These are phyloP conservation scores for Lasius platythorax DNA, from an alignment of 2,888 invertebrate species.

Conservation along the genomic window DNA sequence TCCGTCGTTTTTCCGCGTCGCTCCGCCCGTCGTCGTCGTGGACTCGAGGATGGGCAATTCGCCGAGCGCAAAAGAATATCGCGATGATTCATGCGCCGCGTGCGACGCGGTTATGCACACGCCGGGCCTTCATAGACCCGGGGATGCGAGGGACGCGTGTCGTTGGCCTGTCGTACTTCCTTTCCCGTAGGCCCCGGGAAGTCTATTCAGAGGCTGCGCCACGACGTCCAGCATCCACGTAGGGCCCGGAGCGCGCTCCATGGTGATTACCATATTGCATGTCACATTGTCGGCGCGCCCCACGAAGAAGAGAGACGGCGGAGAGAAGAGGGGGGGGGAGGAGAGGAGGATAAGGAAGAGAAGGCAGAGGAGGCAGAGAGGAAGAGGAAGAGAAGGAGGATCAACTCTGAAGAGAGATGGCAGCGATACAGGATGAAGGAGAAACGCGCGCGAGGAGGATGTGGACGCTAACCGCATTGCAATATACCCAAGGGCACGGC, in stretches of 20 bases:
- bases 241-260: constrained; percentile 74
- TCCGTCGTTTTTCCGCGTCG: constrained; percentile 22
- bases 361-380: constrained; percentile 35
- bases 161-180: constrained; percentile 76
- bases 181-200: constrained; percentile 76
- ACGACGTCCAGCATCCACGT: constrained; percentile 76
- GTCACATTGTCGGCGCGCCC: constrained; percentile 81
- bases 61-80: constrained; percentile 66
- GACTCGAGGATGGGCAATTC: constrained; percentile 70
- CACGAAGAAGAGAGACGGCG: constrained; percentile 62
- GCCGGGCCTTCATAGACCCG: constrained; percentile 17
- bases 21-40: neutral
- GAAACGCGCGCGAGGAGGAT: constrained; percentile 64
- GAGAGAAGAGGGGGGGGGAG: constrained; percentile 49
- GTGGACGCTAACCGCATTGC: constrained; percentile 79
- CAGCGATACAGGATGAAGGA: constrained; percentile 58
- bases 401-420: constrained; percentile 27
- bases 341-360: constrained; percentile 29
- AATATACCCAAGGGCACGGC: constrained; percentile 77
- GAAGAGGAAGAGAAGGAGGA: constrained; percentile 38
- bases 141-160: constrained; percentile 76
- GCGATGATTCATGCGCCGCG: constrained; percentile 75
- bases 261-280: constrained; percentile 83
- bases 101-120: constrained; percentile 59
- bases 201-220: constrained; percentile 78